Base-by-base conservation (phyloP, 64 coral and sea anemone species). In the Montipora sp. region DNA sequence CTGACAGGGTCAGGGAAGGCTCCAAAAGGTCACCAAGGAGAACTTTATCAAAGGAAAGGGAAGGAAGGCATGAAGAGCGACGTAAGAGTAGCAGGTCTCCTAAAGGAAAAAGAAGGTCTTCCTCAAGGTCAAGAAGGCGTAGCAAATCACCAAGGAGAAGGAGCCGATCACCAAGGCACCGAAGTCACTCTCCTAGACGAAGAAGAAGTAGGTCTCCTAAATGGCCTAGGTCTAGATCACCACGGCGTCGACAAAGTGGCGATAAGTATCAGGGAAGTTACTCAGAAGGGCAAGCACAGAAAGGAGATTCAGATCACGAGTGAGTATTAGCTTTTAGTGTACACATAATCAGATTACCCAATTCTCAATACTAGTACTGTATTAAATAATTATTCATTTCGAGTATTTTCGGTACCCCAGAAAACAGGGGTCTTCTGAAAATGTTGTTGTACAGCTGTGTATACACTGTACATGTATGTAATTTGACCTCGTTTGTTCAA, bases 231-330 rank as follows among this genome's bases (percentile, higher is more conserved):
- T 95, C 93, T 48, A 88, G 68, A 73, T 96, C 95, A 59, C 84
- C 91, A 86, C 59, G 22, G 14, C 72, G 83, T 21, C 94, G 95
- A 36, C 80, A 88, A 22, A 69, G 75, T 59, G 93, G 88, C 71
- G 96, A 98, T 77, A 95, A 89, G 44, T 91, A 87, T 44, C 92
- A 92, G 51, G 94, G 89, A 10, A 94, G 96, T 83, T 96, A 88
- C 80, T 99, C 98, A 65, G 92, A 96, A 75, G 94, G 88, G 24
- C 75, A 92, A 20, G 79, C 79, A n/a, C 80, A 90, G 65, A 77
- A 92, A 79, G 87, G 83, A 27, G 81, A 93, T 27, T 82, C 91
- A 47, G 98, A 99, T 45, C 91, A 81, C 14, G 94, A 96, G 95
- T 97, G 68, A 88, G 95, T 94, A 12, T n/a, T 53, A 80, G n/a